phyloP scores from a whole-genome alignment of 2,888 invertebrate species.

The Heliothis peltigera region DNA sequence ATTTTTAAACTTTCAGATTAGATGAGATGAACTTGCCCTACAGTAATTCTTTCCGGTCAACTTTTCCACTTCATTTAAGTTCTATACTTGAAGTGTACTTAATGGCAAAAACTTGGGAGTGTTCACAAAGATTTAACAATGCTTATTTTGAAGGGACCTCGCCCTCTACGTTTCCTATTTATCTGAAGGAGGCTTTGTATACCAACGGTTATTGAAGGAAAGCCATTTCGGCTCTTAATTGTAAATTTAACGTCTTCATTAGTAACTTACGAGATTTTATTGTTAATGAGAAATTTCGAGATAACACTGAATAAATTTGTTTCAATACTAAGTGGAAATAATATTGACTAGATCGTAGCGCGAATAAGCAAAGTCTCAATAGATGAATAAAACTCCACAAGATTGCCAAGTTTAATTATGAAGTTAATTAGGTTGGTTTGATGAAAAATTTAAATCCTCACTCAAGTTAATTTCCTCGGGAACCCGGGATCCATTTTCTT shows the following conservation, averaged over 20 bases:
- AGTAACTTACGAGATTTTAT: slow-evolving; percentile 53
- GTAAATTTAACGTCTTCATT: slow-evolving; percentile 56
- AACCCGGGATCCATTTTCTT: slow-evolving; percentile 80
- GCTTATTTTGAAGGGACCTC: slow-evolving; percentile 85
- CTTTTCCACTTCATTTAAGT: slow-evolving; percentile 89
- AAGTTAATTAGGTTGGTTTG: slow-evolving; percentile 87
- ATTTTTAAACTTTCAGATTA: slow-evolving; percentile 61
- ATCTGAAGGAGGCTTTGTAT: slow-evolving; percentile 74
- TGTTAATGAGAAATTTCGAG: slow-evolving; percentile 47
- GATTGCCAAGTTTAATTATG: slow-evolving; percentile 86
- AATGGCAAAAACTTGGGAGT: slow-evolving; percentile 86
- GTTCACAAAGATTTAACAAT: slow-evolving; percentile 89
- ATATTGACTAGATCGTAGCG: slow-evolving; percentile 65
- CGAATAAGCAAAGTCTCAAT: slow-evolving; percentile 72
- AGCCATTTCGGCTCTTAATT: slow-evolving; percentile 65
- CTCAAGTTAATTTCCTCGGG: slow-evolving; percentile 85
- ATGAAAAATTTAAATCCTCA: slow-evolving; percentile 87
- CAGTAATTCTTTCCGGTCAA: slow-evolving; percentile 82
- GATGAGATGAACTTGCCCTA: slow-evolving; percentile 58
- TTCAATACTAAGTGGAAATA: slow-evolving; percentile 52
- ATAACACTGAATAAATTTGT: slow-evolving; percentile 49
- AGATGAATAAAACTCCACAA: slow-evolving; percentile 77
- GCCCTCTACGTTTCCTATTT: slow-evolving; percentile 76
- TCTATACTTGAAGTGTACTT: slow-evolving; percentile 87
- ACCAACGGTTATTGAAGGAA: slow-evolving; percentile 66